Evolutionary conservation across 2,797 vertebrate genomes (phyloP).

Genomic region (Scomberomorus guttatus): DNA sequence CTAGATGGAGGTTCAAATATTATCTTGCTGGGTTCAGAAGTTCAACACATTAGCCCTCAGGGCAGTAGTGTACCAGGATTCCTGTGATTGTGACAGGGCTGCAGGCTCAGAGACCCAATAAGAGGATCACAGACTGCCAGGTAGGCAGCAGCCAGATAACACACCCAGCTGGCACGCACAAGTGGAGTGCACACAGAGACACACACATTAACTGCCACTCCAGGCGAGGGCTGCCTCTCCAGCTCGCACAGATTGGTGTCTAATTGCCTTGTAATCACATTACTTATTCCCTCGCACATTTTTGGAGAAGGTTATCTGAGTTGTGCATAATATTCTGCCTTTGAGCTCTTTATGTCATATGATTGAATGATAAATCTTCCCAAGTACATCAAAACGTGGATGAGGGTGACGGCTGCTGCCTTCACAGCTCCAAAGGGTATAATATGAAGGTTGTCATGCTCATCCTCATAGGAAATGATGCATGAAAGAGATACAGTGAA

Average conservation of each 20-base stretch:
- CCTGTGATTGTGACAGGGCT: background rate
- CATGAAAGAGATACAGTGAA: conserved; percentile 7
- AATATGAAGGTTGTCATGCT: background rate
- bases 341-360: conserved; percentile 13
- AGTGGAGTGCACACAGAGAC: background rate
- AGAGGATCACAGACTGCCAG: background rate
- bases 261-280: conserved; percentile 32
- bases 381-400: conserved; percentile 2
- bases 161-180: background rate
- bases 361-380: conserved; percentile 13
- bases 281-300: background rate
- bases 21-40: too few species aligned
- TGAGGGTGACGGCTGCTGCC: background rate
- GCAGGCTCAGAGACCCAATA: background rate
- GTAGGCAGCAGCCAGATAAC: conserved; percentile 14
- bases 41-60: background rate
- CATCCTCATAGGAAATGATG: conserved; percentile 16
- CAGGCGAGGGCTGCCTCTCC: conserved; percentile 2
- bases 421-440: conserved; percentile 10
- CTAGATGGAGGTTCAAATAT: too few species aligned
- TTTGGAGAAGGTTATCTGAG: conserved; percentile 4
- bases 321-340: conserved; percentile 4
- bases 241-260: conserved; percentile 14
- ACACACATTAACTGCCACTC: conserved; percentile 1
- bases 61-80: background rate